These are phyloP conservation scores for Trichomalopsis sarcophagae DNA, from an alignment of 1,140 invertebrate species.

Conservation along the genomic window DNA sequence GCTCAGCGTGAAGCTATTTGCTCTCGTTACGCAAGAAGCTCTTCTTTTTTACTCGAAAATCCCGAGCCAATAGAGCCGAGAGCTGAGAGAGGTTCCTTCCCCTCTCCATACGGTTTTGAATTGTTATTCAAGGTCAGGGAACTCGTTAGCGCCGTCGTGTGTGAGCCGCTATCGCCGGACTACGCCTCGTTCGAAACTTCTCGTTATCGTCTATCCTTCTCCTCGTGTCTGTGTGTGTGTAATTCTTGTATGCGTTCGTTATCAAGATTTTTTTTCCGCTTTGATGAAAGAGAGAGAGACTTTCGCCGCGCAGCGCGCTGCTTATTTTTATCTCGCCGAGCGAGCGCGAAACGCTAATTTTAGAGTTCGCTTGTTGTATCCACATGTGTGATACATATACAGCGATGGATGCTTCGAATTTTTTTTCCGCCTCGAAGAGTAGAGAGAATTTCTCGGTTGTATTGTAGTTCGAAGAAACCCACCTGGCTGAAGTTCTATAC, in stretches of 20 bases:
- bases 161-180: neutral
- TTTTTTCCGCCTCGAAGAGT: too few relatives aligned
- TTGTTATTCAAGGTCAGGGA: conserved; percentile 21
- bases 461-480: too few relatives aligned
- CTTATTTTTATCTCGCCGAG: neutral
- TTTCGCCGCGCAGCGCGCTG: neutral
- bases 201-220: too few relatives aligned
- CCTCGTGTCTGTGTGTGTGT: too few relatives aligned
- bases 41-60: neutral
- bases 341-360: neutral
- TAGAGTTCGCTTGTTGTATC: neutral
- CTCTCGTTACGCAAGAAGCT: neutral
- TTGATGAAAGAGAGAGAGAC: too few relatives aligned
- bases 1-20: neutral
- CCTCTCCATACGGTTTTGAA: neutral
- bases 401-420: too few relatives aligned
- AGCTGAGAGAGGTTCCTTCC: neutral
- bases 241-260: too few relatives aligned
- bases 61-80: neutral
- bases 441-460: too few relatives aligned
- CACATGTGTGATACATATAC: neutral
- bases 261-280: neutral
- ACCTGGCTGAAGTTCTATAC: too few relatives aligned
- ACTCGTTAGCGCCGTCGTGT: conserved; percentile 1
- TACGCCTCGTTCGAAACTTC: neutral